These are phyloP conservation scores for Osmerus mordax DNA, from an alignment of 2,113 vertebrate genomes.

Conservation along the genomic window DNA sequence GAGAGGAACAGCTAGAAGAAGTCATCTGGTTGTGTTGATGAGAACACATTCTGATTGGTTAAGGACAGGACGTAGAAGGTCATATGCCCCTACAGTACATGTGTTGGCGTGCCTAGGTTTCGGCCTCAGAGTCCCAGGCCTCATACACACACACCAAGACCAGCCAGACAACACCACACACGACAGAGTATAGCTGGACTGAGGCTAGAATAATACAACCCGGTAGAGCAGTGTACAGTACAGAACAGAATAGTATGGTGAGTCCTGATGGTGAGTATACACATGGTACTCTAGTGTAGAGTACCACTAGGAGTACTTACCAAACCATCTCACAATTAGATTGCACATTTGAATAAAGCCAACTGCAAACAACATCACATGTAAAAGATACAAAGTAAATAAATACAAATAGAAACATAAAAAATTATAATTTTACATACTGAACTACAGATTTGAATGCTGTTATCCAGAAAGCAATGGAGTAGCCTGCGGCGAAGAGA, in stretches of 20 bases:
- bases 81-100: neutral
- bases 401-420: neutral
- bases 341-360: conserved; percentile 1
- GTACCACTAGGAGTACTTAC: neutral
- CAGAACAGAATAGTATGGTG: no score
- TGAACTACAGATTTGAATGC: neutral
- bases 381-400: neutral
- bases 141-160: no score
- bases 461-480: neutral
- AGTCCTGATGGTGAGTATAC: no score
- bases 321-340: neutral
- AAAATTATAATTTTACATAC: neutral
- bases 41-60: neutral
- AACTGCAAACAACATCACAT: neutral
- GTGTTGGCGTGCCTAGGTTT: neutral
- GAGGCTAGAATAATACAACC: no score
- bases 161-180: neutral
- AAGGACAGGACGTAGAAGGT: neutral
- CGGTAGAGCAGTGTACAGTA: no score
- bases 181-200: neutral
- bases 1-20: neutral
- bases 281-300: neutral
- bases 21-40: neutral
- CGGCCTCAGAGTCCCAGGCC: neutral
- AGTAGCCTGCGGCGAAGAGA: neutral